Percentiles rank a stretch among this genome's conserved stretches.
phyloP scores from a whole-genome alignment of 1,140 invertebrate species.

The Cepaea nemoralis region DNA sequence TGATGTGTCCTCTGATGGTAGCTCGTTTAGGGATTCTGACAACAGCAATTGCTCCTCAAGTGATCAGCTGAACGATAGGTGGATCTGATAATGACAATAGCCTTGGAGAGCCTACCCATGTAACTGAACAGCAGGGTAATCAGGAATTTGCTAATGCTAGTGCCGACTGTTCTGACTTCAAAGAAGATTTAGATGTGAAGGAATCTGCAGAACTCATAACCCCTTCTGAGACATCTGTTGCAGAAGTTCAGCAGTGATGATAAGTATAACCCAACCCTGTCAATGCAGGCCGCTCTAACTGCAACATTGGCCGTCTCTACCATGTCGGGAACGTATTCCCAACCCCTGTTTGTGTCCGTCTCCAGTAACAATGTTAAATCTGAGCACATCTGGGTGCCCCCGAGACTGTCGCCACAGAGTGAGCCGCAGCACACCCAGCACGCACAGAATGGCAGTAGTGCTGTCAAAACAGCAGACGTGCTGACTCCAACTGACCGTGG shows the following conservation, averaged over 20 bases:
- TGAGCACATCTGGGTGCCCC: constrained; percentile 36
- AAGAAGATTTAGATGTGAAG: neutral
- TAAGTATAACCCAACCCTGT: neutral
- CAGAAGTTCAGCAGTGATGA: neutral
- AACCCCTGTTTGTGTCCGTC: constrained; percentile 19
- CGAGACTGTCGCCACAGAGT: neutral
- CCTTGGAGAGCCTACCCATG: no score
- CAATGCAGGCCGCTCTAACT: neutral
- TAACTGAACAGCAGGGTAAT: no score
- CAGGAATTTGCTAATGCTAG: no score
- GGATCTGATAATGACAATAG: no score
- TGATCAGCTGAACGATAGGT: neutral
- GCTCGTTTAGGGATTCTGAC: neutral
- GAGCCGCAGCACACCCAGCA: neutral
- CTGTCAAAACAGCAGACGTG: neutral
- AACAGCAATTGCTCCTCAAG: neutral
- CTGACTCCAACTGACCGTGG: neutral
- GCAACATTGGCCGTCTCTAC: neutral
- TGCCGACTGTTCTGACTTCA: no score
- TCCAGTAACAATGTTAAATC: constrained; percentile 24
- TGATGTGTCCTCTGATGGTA: neutral
- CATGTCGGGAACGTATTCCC: neutral
- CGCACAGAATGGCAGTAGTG: neutral
- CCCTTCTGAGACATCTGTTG: neutral
- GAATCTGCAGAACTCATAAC: neutral